Percentiles rank a stretch among this genome's conserved stretches.
phyloP scores from a whole-genome alignment of 2,797 vertebrate species.

The Enteromius radiatus region DNA sequence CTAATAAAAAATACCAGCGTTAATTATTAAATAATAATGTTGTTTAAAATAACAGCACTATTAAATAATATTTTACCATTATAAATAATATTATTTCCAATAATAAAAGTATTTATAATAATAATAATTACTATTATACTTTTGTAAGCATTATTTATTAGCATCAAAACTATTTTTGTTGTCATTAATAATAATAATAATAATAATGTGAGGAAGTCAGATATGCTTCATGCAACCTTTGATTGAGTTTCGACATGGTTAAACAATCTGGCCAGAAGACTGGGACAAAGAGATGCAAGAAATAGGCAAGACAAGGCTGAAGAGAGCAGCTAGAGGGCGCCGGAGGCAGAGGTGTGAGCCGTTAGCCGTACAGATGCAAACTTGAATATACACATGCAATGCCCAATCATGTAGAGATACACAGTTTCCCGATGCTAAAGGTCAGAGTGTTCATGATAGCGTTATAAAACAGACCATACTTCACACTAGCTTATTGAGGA shows the following conservation, averaged over 20 bases:
- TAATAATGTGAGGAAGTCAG: not conserved
- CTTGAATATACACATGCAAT: not conserved
- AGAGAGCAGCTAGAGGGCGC: not conserved
- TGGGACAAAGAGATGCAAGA: not conserved
- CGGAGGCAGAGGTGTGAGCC: not conserved
- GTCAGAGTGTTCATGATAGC: not conserved
- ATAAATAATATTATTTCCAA: not conserved
- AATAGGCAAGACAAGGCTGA: not conserved
- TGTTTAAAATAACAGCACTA: not conserved
- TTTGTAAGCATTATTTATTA: not conserved
- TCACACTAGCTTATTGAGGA: constrained; percentile 28
- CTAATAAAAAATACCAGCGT: not conserved
- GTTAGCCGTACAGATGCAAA: not conserved
- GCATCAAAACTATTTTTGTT: not conserved
- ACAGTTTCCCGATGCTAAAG: not conserved
- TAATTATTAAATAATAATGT: not conserved
- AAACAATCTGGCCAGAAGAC: not conserved
- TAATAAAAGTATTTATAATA: not conserved
- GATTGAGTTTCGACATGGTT: not conserved
- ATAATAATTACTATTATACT: not conserved
- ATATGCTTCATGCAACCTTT: not conserved
- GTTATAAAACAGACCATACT: not conserved
- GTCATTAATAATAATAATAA: not conserved
- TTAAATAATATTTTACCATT: not conserved
- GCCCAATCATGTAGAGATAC: not conserved